Base-by-base conservation (phyloP, 2,888 invertebrate species). In the Trissolcus brochymenae region DNA sequence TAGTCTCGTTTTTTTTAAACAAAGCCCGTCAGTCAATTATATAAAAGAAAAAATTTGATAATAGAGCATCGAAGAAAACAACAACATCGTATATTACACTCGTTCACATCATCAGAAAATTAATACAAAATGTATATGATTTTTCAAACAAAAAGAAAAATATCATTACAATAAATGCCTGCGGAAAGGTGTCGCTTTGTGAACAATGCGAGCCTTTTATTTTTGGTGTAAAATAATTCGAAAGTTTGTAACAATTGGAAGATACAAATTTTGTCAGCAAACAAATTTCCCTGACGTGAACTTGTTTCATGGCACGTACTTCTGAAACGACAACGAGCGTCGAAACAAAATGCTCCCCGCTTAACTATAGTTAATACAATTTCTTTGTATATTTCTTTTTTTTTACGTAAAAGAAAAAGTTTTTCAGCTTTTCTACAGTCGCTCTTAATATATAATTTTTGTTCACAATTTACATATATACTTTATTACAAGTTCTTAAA, bases 391-490 rank as follows among this genome's bases (percentile, higher is more conserved):
- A 68, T 14, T 16, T 6, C 16, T 46, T 21, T 68, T 60, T 6
- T 50, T 25, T 51, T 55, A 72, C 17, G 6, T 55, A 65, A 35
- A 35, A 40, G 46, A 65, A 59, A 59, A 35, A 17, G 19, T 54
- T 53, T 46, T n/a, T 59, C 19, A 25, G 6, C 21, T 41, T 41
- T 40, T 65, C 61, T 66, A 66, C 43, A 56, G 7, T 56, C 21
- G 61, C 49, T 41, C 16, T 75, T 71, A 78, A 81, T 81, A 81
- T 82, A 84, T 85, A n/a, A 9, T 16, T 2, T 19, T 86, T 84
- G n/a, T 87, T 86, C 86, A 87, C 83, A 88, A 86, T 88, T 87
- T 88, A 88, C 87, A 88, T 87, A 84, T 87, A 87, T 87, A 84
- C 85, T 86, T 87, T 85, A 82, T 86, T 86, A 85, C 83, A 57